phyloP scores from a whole-genome alignment of 1,140 invertebrate genomes.

The Caenorhabditis tropicalis region DNA sequence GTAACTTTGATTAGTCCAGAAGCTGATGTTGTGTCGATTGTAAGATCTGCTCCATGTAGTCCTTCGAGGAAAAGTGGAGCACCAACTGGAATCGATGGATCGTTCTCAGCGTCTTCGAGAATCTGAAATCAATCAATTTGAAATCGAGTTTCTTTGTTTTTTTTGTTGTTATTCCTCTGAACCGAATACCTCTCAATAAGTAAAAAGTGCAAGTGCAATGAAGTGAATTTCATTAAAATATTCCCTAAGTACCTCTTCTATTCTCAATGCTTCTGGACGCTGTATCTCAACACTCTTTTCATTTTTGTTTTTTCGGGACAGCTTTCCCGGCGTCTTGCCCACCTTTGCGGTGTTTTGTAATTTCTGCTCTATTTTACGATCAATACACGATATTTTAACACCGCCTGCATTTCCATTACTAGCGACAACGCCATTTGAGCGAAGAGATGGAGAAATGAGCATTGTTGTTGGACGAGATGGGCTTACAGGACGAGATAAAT shows the following conservation, averaged over 20 bases:
- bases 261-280: conserved; percentile 5
- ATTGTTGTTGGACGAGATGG: conserved; percentile 34
- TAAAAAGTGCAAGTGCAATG: not conserved
- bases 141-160: not conserved
- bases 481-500: conserved; percentile 9
- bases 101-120: conserved; percentile 62
- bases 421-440: not conserved
- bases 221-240: not conserved
- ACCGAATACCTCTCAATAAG: too few relatives aligned
- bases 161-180: conserved; percentile 5
- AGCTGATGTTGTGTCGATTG: conserved; percentile 39
- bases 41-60: conserved; percentile 51
- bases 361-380: conserved; percentile 44
- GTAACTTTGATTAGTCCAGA: conserved; percentile 17
- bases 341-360: conserved; percentile 17
- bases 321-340: conserved; percentile 33
- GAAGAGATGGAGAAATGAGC: conserved; percentile 4
- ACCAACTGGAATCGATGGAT: conserved; percentile 64
- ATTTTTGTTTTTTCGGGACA: conserved; percentile 9
- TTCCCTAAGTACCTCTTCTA: conserved; percentile 9
- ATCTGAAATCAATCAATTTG: conserved; percentile 38
- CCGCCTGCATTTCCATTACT: not conserved
- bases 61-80: conserved; percentile 67
- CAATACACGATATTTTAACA: conserved; percentile 51
- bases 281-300: not conserved